Base-by-base conservation (phyloP, 2,888 invertebrate species). In the Plemyria rubiginata region DNA sequence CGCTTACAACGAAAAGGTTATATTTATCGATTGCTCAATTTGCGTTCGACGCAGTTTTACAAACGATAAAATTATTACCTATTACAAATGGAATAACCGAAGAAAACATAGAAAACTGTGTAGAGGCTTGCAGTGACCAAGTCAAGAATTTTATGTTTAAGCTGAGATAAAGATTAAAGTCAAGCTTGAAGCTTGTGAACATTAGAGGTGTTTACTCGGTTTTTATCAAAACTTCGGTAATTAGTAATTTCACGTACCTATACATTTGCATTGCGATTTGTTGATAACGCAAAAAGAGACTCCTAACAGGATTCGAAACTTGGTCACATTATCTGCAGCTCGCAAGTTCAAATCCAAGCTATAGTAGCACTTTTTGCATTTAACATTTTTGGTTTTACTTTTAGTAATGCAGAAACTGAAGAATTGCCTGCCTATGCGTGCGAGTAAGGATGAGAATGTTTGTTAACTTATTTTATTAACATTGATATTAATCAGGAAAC, bases 31-130 rank as follows among this genome's bases (percentile, higher is more conserved):
- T 16, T 16, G 8, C 16, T 45, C 15, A 16, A 16, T 43, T 63
- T 58, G 71, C 75, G 74, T 72, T 71, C 73, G 54, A 76, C 73
- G 74, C 70, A 45, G 9, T 28, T 55, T 9, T n/a, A 40, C 15
- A 32, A n/a, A 51, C 51, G 16, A 45, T 16, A 11, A 52, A 51
- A 16, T 16, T 41, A 38, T 13, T 41, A 43, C 32, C 38, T 48
- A 48, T 41, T 59, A 38, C 4, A 52, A 58, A 38, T 46, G n/a
- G 38, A 53, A 48, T 55, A 40, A 40, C 40, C 28, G 48, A 46
- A 6, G 4, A 38, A 55, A 11, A 9, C 28, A 40, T 38, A 9
- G 36, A 46, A 16, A 45, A 16, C 8, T 28, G 29, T 49, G 7
- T 9, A 38, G 36, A 9, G 11, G 1, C 11, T 38, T 45, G 16